These are phyloP conservation scores for Anthrax anthrax DNA, from an alignment of 2,888 invertebrate species.

Conservation along the genomic window DNA sequence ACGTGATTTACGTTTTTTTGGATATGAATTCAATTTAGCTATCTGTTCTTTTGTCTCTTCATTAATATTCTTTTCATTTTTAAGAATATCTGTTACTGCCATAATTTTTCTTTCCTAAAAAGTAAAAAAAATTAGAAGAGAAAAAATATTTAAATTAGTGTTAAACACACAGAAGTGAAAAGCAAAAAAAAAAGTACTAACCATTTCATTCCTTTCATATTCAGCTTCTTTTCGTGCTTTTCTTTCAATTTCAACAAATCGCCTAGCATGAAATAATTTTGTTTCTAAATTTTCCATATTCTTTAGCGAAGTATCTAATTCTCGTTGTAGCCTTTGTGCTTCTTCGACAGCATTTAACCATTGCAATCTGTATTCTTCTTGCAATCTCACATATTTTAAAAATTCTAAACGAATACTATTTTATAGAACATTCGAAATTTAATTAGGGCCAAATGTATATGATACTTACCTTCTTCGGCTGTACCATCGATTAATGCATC, in stretches of 20 bases:
- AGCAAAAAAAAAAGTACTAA: conserved; percentile 26
- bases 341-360: conserved; percentile 58
- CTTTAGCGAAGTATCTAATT: conserved; percentile 53
- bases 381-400: conserved; percentile 53
- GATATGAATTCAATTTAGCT: conserved; percentile 54
- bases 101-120: conserved; percentile 55
- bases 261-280: conserved; percentile 66
- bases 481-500: conserved; percentile 48
- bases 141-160: too few species aligned
- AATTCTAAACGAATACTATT: conserved; percentile 42
- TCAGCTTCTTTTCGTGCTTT: conserved; percentile 52
- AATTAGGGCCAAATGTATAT: not conserved
- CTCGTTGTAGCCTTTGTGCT: conserved; percentile 52
- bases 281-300: conserved; percentile 63
- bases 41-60: conserved; percentile 71
- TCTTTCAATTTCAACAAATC: conserved; percentile 66
- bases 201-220: conserved; percentile 57
- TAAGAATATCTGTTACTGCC: conserved; percentile 57
- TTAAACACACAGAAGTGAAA: not conserved
- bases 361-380: conserved; percentile 54
- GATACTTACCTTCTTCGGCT: conserved; percentile 48
- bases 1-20: conserved; percentile 39
- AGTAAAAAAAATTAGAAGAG: conserved; percentile 6
- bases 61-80: conserved; percentile 56
- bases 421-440: not conserved